Base-by-base conservation (phyloP, 2,888 invertebrate species). In the Cerastis rubricosa region DNA sequence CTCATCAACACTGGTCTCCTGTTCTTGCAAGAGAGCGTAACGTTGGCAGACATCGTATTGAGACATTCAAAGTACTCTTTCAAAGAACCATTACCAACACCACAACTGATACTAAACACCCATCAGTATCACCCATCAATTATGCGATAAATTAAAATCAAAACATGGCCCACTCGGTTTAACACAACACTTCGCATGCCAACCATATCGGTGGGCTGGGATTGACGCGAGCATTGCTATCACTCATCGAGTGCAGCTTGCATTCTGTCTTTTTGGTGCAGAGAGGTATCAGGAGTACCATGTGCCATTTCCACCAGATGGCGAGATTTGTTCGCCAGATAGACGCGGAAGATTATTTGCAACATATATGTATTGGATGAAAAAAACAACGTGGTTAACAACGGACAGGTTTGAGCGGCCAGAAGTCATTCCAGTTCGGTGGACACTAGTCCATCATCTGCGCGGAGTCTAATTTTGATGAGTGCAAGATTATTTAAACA, bases 191-290 rank as follows among this genome's bases (percentile, higher is more conserved):
- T 85, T 72, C 66, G 70, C 78, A 78, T 68, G 85, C 82, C 85
- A 81, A 69, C 67, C 72, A 80, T 85, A 78, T 87, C 79, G 71
- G 61, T n/a, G 69, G 2, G 74, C 49, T 45, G 43, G 72, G 86
- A 88, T 80, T 86, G 86, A 88, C 76, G 88, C 66, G 74, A 77
- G 71, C 80, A 69, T 81, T 72, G 71, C 81, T 68, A 88, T 88
- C 88, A 87, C 69, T 88, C 88, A 86, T 70, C 83, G 70, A 69
- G 43, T 88, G 84, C 88, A 86, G 83, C 87, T 85, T 87, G 81
- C 88, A 78, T 71, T 75, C 79, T 85, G 83, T 87, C 84, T 83
- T 45, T 43, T 51, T 29, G 17, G 35, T 76, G 59, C 88, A 88
- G 88, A 29, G 69, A 76, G n/a, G 71, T 45, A 75, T 14, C 35